Percentiles rank a stretch among this genome's conserved stretches.
These are phyloP conservation scores for Leptogaster cylindrica DNA, from an alignment of 2,888 invertebrate species.

Conservation along the genomic window DNA sequence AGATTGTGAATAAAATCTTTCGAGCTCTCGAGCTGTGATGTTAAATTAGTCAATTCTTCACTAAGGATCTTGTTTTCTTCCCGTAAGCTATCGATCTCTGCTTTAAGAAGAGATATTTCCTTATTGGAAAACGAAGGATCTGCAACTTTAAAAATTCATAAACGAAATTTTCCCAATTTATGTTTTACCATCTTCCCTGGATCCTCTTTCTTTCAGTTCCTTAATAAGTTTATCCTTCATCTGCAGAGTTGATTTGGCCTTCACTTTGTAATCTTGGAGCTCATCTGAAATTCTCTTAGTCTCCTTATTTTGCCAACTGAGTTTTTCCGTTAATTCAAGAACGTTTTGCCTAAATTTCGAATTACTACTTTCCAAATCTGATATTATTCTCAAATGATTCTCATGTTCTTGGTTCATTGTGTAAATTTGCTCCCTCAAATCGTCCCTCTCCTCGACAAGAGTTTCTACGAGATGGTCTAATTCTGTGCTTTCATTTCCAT, in stretches of 20 bases:
- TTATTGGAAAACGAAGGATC: conserved; percentile 50
- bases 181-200: too few relatives aligned
- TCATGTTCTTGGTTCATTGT: conserved; percentile 51
- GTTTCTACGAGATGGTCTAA: conserved; percentile 52
- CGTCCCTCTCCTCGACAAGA: conserved; percentile 54
- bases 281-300: conserved; percentile 64
- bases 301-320: conserved; percentile 63
- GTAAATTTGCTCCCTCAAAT: conserved; percentile 51
- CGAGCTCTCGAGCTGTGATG: conserved; percentile 50
- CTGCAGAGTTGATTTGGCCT: conserved; percentile 77
- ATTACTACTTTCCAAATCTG: conserved; percentile 58
- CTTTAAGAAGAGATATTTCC: conserved; percentile 60
- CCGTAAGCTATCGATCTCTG: conserved; percentile 69
- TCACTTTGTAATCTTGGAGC: conserved; percentile 77
- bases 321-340: conserved; percentile 62
- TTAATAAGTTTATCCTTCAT: conserved; percentile 77
- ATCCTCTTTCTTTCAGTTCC: conserved; percentile 63
- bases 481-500: conserved; percentile 52
- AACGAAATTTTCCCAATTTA: too few relatives aligned
- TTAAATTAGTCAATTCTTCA: conserved; percentile 52
- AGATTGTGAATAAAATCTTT: conserved; percentile 41
- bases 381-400: conserved; percentile 57
- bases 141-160: too few relatives aligned
- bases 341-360: conserved; percentile 62
- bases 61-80: conserved; percentile 54